Conservation (phyloP, 2,113 vertebrate genomes). For the Poeciliopsis occidentalis region DNA sequence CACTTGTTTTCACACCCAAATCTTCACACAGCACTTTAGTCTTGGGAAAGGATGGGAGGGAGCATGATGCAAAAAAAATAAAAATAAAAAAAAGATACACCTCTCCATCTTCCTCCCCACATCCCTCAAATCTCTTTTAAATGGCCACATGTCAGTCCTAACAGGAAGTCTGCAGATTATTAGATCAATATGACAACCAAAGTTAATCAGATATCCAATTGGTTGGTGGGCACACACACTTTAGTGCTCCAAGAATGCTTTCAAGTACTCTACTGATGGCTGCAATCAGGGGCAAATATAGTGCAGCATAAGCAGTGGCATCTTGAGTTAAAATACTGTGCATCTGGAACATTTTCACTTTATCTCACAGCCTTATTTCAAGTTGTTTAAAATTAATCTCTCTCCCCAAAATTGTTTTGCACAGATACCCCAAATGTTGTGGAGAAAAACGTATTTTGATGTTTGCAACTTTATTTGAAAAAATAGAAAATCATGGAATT, state of each 20-base stretch:
- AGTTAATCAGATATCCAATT: background rate
- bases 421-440: too few species aligned
- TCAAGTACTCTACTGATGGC: background rate
- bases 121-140: conserved; percentile 49
- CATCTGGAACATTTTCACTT: too few species aligned
- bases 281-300: background rate
- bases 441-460: too few species aligned
- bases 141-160: conserved; percentile 28
- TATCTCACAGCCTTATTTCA: too few species aligned
- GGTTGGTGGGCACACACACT: background rate
- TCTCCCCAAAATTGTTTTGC: too few species aligned
- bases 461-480: too few species aligned
- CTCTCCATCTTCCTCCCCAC: conserved; percentile 34
- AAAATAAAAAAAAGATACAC: conserved; percentile 37
- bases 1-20: conserved; percentile 91
- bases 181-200: background rate
- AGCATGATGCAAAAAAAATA: conserved; percentile 65
- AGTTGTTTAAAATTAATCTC: too few species aligned
- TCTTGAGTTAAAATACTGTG: too few species aligned
- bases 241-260: background rate
- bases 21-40: conserved; percentile 88
- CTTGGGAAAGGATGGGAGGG: conserved; percentile 78
- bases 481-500: too few species aligned
- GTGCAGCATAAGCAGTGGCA: background rate
- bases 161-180: background rate